Evolutionary conservation across 2,888 invertebrate genomes (phyloP).

Genomic region (Drymonia ruficornis): DNA sequence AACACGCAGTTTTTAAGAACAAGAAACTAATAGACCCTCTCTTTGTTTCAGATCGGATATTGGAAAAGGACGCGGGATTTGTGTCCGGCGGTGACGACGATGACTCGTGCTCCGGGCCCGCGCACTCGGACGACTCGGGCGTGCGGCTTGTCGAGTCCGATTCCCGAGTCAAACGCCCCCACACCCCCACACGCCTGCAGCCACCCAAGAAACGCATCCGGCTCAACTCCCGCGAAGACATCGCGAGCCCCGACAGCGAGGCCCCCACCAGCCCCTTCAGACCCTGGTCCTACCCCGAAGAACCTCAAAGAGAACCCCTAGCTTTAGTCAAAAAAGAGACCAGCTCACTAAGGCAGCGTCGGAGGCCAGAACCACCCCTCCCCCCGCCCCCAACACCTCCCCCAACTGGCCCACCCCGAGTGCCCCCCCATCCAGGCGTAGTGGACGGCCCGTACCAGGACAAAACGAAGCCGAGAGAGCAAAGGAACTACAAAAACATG

Average conservation of each 20-base stretch:
- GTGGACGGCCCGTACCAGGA: slow-evolving; percentile 53
- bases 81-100: slow-evolving; percentile 90
- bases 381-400: slow-evolving; percentile 60
- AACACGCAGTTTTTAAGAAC: neutral
- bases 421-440: slow-evolving; percentile 83
- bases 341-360: slow-evolving; percentile 62
- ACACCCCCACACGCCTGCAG: slow-evolving; percentile 66
- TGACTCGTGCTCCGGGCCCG: slow-evolving; percentile 82
- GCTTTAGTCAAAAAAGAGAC: slow-evolving; percentile 84
- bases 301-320: slow-evolving; percentile 87
- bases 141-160: slow-evolving; percentile 72
- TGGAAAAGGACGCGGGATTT: slow-evolving; percentile 89
- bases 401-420: slow-evolving; percentile 71
- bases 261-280: slow-evolving; percentile 82
- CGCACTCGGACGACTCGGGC: slow-evolving; percentile 81
- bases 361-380: slow-evolving; percentile 66
- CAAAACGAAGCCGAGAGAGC: slow-evolving; percentile 83
- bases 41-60: slow-evolving; percentile 82
- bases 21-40: slow-evolving; percentile 13
- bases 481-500: slow-evolving; percentile 98
- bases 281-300: slow-evolving; percentile 86
- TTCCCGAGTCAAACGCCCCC: slow-evolving; percentile 85
- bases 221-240: slow-evolving; percentile 69
- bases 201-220: slow-evolving; percentile 90
- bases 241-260: slow-evolving; percentile 71